Percentiles rank a stretch among this genome's conserved stretches.
Conservation (phyloP, 2,888 invertebrate species). For the Melanotus villosus region DNA sequence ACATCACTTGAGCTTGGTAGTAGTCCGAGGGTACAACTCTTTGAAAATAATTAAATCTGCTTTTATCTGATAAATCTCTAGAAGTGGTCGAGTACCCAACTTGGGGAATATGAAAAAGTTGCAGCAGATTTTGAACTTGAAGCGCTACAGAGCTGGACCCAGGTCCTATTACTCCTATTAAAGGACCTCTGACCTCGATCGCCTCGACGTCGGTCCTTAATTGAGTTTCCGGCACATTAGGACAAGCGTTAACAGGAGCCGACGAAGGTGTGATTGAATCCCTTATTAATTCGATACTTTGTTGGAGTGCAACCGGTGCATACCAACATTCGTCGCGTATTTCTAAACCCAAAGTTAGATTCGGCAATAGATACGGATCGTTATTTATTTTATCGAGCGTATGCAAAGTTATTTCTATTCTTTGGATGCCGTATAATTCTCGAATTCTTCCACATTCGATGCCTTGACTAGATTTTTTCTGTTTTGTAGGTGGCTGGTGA, state of each 20-base stretch:
- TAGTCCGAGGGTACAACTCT: slow-evolving; percentile 85
- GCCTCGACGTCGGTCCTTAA: background rate
- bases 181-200: slow-evolving; percentile 63
- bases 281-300: slow-evolving; percentile 82
- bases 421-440: slow-evolving; percentile 83
- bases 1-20: slow-evolving; percentile 82
- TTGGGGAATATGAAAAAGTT: slow-evolving; percentile 78
- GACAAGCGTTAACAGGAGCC: slow-evolving; percentile 47
- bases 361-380: slow-evolving; percentile 72
- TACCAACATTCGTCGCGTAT: slow-evolving; percentile 88
- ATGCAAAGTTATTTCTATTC: slow-evolving; percentile 76
- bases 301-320: slow-evolving; percentile 83
- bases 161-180: slow-evolving; percentile 82
- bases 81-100: slow-evolving; percentile 86
- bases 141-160: slow-evolving; percentile 81
- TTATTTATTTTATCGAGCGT: slow-evolving; percentile 78
- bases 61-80: slow-evolving; percentile 82
- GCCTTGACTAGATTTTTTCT: slow-evolving; percentile 60
- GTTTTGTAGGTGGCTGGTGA: slow-evolving; percentile 64
- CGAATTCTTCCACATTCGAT: slow-evolving; percentile 74
- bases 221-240: slow-evolving; percentile 19
- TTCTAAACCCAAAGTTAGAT: slow-evolving; percentile 75
- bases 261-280: slow-evolving; percentile 73
- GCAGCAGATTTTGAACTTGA: slow-evolving; percentile 83
- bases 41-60: slow-evolving; percentile 82